phyloP scores from a whole-genome alignment of 2,797 vertebrate genomes.

The Catostomus latipinnis region DNA sequence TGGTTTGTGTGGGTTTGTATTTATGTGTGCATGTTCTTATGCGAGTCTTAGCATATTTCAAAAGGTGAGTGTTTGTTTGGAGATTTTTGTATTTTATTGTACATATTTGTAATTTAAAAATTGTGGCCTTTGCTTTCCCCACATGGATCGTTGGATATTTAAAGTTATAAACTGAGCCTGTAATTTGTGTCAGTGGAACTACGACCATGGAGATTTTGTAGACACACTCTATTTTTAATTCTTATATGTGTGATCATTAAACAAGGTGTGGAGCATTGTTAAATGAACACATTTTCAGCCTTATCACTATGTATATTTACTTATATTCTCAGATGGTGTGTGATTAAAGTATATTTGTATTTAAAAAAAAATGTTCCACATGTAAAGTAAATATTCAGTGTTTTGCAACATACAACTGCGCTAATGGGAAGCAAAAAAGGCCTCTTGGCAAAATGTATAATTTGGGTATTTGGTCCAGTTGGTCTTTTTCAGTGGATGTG shows the following conservation, averaged over 20 bases:
- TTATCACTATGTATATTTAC: conserved; percentile 42
- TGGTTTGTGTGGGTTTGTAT: conserved; percentile 32
- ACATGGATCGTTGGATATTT: conserved; percentile 65
- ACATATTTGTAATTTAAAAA: conserved; percentile 44
- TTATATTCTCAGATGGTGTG: conserved; percentile 48
- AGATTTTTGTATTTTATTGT: conserved; percentile 53
- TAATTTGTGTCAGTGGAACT: conserved; percentile 26
- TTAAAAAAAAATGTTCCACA: conserved; percentile 30
- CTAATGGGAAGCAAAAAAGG: conserved; percentile 27
- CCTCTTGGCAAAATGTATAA: conserved; percentile 14
- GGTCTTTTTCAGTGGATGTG: conserved; percentile 31
- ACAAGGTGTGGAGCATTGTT: conserved; percentile 9
- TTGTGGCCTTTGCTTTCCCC: conserved; percentile 18
- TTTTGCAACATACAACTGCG: conserved; percentile 19
- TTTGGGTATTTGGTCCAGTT: conserved; percentile 30
- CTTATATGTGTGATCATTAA: conserved; percentile 28
- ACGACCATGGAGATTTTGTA: conserved; percentile 8
- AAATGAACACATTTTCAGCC: conserved; percentile 50
- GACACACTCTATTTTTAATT: conserved; percentile 31
- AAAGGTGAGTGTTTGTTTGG: conserved; percentile 41
- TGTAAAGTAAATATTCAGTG: conserved; percentile 20
- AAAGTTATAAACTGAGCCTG: conserved; percentile 47
- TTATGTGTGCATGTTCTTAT: conserved; percentile 6
- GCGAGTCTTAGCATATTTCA: conserved; percentile 2
- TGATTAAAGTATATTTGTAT: conserved; percentile 54